A percentile compares a stretch with the other conserved stretches of the same genome.
These are phyloP conservation scores for Uria aalge DNA, from an alignment of 2,113 vertebrate genomes.

Conservation along the genomic window DNA sequence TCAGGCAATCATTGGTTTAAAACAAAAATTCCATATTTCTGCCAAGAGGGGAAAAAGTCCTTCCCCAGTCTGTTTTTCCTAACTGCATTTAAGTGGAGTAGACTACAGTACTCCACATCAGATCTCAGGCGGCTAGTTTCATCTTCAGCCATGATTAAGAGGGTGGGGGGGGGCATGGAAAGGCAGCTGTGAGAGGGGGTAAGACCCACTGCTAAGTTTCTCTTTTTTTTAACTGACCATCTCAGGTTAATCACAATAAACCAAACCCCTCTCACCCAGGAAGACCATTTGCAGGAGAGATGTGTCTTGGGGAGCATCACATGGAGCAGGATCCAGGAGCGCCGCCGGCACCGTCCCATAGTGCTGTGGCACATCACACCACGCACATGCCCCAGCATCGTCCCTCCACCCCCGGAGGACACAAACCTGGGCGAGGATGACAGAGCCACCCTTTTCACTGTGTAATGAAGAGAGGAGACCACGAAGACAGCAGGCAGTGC, in stretches of 20 bases:
- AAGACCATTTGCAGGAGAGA: background rate
- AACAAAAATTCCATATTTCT: background rate
- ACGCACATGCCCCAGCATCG: accelerated
- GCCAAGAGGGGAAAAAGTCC: background rate
- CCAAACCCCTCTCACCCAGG: background rate
- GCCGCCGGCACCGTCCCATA: accelerated
- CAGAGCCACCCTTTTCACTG: background rate
- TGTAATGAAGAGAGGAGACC: background rate
- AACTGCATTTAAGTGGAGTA: background rate
- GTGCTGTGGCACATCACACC: accelerated
- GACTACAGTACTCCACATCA: background rate
- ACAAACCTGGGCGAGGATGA: background rate
- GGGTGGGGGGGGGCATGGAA: background rate
- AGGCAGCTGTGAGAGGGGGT: background rate
- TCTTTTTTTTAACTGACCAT: background rate
- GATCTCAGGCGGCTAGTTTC: background rate
- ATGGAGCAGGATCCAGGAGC: accelerated
- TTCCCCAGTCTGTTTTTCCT: background rate
- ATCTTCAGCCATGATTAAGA: background rate
- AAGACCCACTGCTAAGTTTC: background rate
- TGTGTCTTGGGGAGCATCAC: accelerated
- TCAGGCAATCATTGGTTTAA: background rate
- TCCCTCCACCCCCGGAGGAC: background rate
- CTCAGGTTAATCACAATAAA: background rate
- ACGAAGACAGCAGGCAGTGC: accelerated